These are phyloP conservation scores for Adrianichthys oophorus DNA, from an alignment of 2,797 vertebrate genomes.

Conservation along the genomic window DNA sequence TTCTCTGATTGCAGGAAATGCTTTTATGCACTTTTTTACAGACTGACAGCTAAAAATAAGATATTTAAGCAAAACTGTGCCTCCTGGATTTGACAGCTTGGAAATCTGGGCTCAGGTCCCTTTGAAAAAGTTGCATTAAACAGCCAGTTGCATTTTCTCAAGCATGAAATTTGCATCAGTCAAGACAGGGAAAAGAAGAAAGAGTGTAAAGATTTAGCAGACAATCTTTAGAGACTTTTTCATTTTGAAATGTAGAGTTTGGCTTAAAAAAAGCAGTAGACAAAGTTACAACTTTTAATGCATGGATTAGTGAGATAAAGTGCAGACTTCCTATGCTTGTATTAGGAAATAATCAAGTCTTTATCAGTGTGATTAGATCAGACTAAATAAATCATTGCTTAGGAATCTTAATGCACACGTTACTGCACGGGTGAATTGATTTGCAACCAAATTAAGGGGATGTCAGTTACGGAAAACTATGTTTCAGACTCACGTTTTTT, in stretches of 20 bases:
- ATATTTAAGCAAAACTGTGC: too few relatives aligned
- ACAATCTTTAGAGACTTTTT: background rate
- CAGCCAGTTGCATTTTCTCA: background rate
- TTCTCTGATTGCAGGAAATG: too few relatives aligned
- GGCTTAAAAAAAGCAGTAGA: background rate
- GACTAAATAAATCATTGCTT: slow-evolving; percentile 2
- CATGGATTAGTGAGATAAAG: slow-evolving; percentile 1
- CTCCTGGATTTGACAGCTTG: background rate
- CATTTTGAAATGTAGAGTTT: background rate
- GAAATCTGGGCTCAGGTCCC: background rate
- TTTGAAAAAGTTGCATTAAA: background rate
- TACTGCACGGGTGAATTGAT: background rate
- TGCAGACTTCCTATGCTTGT: background rate
- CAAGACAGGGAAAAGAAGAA: slow-evolving; percentile 3
- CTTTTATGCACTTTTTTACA: too few relatives aligned
- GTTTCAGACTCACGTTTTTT: background rate
- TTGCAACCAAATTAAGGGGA: background rate
- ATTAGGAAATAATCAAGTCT: slow-evolving; percentile 2
- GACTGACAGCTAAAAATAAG: too few relatives aligned
- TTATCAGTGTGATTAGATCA: background rate
- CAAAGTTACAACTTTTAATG: background rate
- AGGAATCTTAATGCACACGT: background rate
- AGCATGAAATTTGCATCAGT: background rate
- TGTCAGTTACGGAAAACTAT: background rate
- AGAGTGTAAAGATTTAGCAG: background rate